Base-by-base conservation (phyloP, 2,888 invertebrate species). In the Drosophila multiciliata region DNA sequence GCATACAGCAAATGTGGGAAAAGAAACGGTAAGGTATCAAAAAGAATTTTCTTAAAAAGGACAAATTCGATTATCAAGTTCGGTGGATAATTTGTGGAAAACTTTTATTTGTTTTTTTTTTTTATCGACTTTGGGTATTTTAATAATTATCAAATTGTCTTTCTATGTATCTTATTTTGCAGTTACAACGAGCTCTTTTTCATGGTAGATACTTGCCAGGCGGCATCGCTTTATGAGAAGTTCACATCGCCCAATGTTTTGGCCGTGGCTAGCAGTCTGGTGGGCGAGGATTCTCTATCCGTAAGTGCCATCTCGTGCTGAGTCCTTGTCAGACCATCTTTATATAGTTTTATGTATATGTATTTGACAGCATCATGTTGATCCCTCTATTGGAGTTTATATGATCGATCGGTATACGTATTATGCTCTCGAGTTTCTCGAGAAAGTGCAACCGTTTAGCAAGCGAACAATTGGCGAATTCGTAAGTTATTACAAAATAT, bases 1-100 rank as follows among this genome's bases (percentile, higher is more conserved):
- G 99, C 26, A 95, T 99, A 63, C 99, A 99, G 92, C 99, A 99
- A 93, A 99, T 99, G 99, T 99, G 99, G 98, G 98, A 99, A 91
- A 99, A 99, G 92, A 96, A 97, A 93, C 95, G 99, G 97, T 97
- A 29, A 23, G 36, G 0, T 15, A 15, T 8, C 20, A 45, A 45
- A 12, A 20, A 20, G 12, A 45, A 20, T 12, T 45, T 45, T 45
- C 3, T 12, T 3, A 20, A 12, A 7, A 20, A 1, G 38, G 17
- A 38, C 8, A 38, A 38, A 8, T 38, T 38, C 38, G 17, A 17
- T 17, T 38, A 17, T 17, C 12, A 45, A 7, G 36, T 15, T 36
- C 15, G 36, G 15, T 6, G 6, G 15, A 36, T 15, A 15, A 36
- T 36, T 20, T 23, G 20, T 1, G 12, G 12, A 23, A 45, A 23